Evolutionary conservation across 2,888 invertebrate genomes (phyloP).

Genomic region (Baccha elongata): DNA sequence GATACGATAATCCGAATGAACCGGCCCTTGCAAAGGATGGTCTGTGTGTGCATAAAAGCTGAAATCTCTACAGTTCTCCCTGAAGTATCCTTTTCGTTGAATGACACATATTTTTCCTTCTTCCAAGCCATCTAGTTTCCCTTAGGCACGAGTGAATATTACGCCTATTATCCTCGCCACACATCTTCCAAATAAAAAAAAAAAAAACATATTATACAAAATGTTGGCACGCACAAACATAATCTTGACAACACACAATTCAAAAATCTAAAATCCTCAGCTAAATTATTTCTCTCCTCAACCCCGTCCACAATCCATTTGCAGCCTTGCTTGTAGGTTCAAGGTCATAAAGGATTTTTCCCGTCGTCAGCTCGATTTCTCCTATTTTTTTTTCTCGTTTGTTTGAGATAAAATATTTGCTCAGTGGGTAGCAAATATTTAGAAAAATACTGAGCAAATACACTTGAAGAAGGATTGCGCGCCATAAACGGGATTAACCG

Average conservation of each 20-base stretch:
- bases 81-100: constrained; percentile 31
- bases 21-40: not conserved
- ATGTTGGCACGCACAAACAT: constrained; percentile 55
- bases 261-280: not conserved
- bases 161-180: constrained; percentile 25
- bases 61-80: constrained; percentile 45
- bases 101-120: constrained; percentile 33
- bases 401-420: not conserved
- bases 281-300: constrained; percentile 2
- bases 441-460: constrained; percentile 43
- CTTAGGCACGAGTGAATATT: constrained; percentile 18
- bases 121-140: constrained; percentile 18
- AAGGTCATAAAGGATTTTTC: constrained; percentile 41
- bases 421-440: constrained; percentile 43
- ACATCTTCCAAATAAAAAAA: constrained; percentile 19
- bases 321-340: not conserved
- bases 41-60: constrained; percentile 9
- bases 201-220: constrained; percentile 18
- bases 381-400: not conserved
- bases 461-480: constrained; percentile 17
- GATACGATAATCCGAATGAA: not conserved
- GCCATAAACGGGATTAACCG: constrained; percentile 22
- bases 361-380: not conserved
- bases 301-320: not conserved
- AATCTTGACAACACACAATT: constrained; percentile 38